Conservation (phyloP, 2,797 vertebrate genomes). For the Sitta carolinensis region DNA sequence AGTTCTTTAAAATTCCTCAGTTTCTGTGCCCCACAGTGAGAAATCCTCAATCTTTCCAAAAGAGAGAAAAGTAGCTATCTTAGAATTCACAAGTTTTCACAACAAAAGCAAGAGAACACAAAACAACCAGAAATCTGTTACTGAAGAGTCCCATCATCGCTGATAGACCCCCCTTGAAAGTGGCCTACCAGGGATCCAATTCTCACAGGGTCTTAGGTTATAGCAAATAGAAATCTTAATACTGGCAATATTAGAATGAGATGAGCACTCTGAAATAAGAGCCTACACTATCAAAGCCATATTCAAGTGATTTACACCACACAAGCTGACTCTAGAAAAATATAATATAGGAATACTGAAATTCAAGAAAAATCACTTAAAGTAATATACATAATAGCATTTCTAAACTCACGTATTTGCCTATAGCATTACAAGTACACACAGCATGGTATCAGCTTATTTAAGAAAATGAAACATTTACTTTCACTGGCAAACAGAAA, state of each 20-base stretch:
- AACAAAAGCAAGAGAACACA: background rate
- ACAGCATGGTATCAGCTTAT: background rate
- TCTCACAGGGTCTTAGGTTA: background rate
- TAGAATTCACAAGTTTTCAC: background rate
- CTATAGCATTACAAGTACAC: background rate
- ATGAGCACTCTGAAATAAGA: background rate
- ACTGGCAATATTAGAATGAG: background rate
- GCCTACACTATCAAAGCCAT: background rate
- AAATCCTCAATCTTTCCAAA: background rate
- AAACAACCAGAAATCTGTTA: background rate
- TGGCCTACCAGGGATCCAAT: accelerated
- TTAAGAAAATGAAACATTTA: background rate
- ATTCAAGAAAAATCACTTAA: background rate
- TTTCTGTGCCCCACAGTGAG: background rate
- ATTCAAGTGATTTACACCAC: background rate
- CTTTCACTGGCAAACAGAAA: background rate
- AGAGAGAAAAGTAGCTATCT: background rate
- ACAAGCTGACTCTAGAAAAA: background rate
- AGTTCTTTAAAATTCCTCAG: background rate
- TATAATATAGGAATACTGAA: background rate
- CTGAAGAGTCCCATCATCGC: background rate
- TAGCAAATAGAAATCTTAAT: background rate
- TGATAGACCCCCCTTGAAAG: background rate
- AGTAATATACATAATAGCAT: background rate
- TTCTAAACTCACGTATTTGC: background rate